Base-by-base conservation (phyloP, 2,797 vertebrate species). In the Pogonophryne albipinna region DNA sequence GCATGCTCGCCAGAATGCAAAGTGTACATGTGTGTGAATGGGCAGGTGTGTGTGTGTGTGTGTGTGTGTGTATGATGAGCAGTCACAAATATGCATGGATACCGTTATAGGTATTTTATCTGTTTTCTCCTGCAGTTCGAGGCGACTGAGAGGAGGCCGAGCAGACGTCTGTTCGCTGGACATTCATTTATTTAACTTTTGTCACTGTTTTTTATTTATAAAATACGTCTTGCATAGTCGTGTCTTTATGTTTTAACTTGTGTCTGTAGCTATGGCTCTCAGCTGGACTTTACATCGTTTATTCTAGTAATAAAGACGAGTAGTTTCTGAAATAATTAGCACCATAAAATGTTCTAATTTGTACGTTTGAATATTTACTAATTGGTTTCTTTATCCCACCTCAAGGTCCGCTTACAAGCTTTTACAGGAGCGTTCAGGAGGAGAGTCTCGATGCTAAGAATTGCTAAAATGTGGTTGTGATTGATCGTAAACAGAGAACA, bases 11-110 rank as follows among this genome's bases (percentile, higher is more conserved):
- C 80, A 89, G 87, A 89, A 90, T 89, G 91, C 71, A 71, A 38
- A 59, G 69, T 41, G 75, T 74, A 68, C 58, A 64, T 68, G 63
- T n/a, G 66, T 49, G 55, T 63, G 76, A 59, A 38, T 70, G 83
- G 41, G 38, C 53, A 12, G 10, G 82, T 56, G 63, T 69, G 79
- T 42, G 52, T 34, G 14, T 10, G 23, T 27, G 23, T 65, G 79
- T 69, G 82, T 68, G 85, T 82, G 83, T 80, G 44, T 66, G 76
- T 91, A 83, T 83, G 83, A 91, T 85, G 85, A 88, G 80, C 88
- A 68, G 91, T 94, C 94, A 94, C 94, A 89, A 91, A 93, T 95
- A 95, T 95, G 95, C 94, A 95, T 95, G 95, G 91, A 95, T 96
- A 95, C 94, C 94, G 94, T 95, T 95, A 65, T 94, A 95, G 94